Conservation (phyloP, 35 echinoderm and acorn worm species). For the Anneissia japonica region DNA sequence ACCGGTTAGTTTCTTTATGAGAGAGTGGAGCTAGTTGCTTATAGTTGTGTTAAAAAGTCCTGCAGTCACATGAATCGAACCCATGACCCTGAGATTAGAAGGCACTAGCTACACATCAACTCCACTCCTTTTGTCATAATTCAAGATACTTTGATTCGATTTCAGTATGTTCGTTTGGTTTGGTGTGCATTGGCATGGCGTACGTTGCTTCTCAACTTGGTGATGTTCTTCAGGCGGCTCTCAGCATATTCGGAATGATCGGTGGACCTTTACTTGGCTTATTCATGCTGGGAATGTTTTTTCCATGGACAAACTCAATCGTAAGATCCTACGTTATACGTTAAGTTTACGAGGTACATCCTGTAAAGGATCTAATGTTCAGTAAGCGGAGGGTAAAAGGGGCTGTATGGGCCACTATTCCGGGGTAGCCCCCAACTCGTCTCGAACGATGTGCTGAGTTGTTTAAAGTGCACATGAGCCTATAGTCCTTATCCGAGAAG, state of each 20-base stretch:
- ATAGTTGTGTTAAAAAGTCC: not conserved
- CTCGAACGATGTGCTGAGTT: no score
- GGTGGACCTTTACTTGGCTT: conserved; percentile 69
- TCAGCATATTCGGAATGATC: conserved; percentile 59
- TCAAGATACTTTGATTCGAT: not conserved
- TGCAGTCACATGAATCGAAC: no score
- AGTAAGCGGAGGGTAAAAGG: no score
- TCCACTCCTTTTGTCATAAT: not conserved
- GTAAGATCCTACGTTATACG: conserved; percentile 34
- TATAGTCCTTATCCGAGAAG: no score
- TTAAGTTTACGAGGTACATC: no score
- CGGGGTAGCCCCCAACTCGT: no score
- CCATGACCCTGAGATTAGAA: no score
- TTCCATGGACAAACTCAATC: conserved; percentile 74
- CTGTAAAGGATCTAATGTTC: no score
- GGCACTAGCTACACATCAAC: not conserved
- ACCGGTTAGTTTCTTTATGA: no score
- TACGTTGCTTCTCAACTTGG: conserved; percentile 58
- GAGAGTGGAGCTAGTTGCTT: not conserved
- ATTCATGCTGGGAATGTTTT: conserved; percentile 79
- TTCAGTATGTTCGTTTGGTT: conserved; percentile 52
- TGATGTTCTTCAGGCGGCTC: conserved; percentile 55
- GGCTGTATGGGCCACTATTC: no score
- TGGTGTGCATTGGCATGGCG: conserved; percentile 49
- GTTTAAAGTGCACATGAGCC: no score